Base-by-base conservation (phyloP, 2,113 vertebrate species). In the Planiliza haematocheilus region DNA sequence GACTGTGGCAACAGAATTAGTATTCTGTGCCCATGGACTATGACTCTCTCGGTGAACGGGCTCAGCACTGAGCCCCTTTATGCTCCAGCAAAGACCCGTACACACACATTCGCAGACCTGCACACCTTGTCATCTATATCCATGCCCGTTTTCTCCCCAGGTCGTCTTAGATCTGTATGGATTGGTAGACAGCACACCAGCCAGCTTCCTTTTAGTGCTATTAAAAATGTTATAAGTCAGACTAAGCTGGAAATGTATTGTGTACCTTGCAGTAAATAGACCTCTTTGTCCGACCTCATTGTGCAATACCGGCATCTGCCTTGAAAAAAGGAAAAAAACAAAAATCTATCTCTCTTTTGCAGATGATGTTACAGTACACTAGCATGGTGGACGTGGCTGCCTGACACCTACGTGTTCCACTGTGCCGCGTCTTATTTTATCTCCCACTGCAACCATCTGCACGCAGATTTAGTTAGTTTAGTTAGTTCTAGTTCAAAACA, bases 51-150 rank as follows among this genome's bases (percentile, higher is more conserved):
- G 79, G 58, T 70, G 75, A 75, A 77, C 76, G 24, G 71, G 52
- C 71, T 85, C 79, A 89, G 88, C 78, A 92, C 91, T 92, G 91
- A 91, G 84, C 81, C 84, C 74, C 90, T 93, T 93, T 93, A 91
- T 93, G 52, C 83, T 89, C 81, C 55, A 68, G 81, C 55, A 81
- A 73, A 85, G 49, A 61, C 59, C 78, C 58, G 20, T 18, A 49
- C 38, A 69, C 82, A 63, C 78, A 70, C 65, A 59, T 52, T 12
- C 24, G 36, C 41, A 49, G 14, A 51, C 37, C 36, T 38, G 64
- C 61, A 70, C 70, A 62, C 67, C 59, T 82, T 79, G 70, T 86
- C 75, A 75, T 83, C 82, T 82, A 45, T 75, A 66, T 81, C 70
- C 76, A 38, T 70, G 77, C n/a, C 58, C 41, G 57, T 70, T 82